Evolutionary conservation across 2,797 vertebrate species (phyloP), one percentile per base, ranked within the genome.

Genomic region (Decapterus maruadsi): DNA sequence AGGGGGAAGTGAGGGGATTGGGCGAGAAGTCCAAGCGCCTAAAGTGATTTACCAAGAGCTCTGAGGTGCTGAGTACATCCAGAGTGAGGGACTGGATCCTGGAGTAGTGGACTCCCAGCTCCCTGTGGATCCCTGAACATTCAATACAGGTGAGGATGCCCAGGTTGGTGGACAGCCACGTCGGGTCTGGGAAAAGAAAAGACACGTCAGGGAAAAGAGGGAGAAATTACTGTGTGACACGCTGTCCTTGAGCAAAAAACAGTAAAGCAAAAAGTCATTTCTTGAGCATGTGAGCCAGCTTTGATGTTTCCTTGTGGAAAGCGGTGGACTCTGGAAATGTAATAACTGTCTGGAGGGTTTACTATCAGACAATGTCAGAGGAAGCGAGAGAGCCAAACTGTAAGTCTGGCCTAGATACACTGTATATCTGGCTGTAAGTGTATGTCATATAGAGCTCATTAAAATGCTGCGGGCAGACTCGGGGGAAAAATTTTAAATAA

Each of bases 61-160:
- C 98, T 1, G 98, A 99, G 51, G 98, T 99, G 93, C 98, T 97
- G 90, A 99, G 94, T 16, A 99, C 97, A 58, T 99, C 98, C 87
- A 99, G 93, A 0, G 97, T 99, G 80, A 99, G 96, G 0, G 98
- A 99, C 73, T 99, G 98, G 95, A 99, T 99, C 91, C 98, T 95
- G 74, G 98, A 99, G 92, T 98, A 97, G 87, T 99, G 98, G 65
- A 99, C 98, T 3, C 98, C 98, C 66, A 99, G 95, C 90, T 99
- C 98, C 67, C 98, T 93, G 92, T 99, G 98, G 91, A 99, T 99
- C 83, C 98, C 98, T 0, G 98, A 99, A 85, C 98, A 99, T 81
- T 99, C 98, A 26, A 99, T 99, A 67, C 98, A 99, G 48, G 97
- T 99, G 87, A 99, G 94, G 91, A 99, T 97, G 88, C 98, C 98